A percentile compares a stretch with the other conserved stretches of the same genome.
Evolutionary conservation across 1,140 invertebrate species (phyloP).

Genomic region (Littorina saxatilis): DNA sequence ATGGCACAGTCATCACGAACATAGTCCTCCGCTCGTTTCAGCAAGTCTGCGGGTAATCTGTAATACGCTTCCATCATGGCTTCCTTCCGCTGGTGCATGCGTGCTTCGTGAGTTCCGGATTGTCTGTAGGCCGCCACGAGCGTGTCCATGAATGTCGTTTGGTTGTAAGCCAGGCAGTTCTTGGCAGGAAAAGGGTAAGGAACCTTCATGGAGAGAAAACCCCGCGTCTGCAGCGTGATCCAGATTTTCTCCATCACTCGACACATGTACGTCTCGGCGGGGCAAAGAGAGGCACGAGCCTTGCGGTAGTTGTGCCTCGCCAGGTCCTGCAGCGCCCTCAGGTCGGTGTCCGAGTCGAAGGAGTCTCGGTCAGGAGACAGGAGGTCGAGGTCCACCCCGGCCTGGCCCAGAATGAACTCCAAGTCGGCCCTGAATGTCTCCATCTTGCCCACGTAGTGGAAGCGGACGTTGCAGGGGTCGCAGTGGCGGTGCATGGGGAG

Average conservation of each 20-base stretch:
- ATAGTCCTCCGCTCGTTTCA: background rate
- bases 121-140: background rate
- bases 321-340: background rate
- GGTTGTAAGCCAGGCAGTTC: background rate
- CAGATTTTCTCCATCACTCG: background rate
- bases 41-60: background rate
- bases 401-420: conserved; percentile 23
- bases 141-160: background rate
- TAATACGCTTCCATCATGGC: conserved; percentile 34
- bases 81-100: conserved; percentile 24
- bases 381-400: background rate
- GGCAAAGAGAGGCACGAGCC: background rate
- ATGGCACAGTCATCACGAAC: conserved; percentile 15
- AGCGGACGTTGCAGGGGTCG: conserved; percentile 19
- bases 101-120: conserved; percentile 6
- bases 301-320: background rate
- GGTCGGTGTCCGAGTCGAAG: background rate
- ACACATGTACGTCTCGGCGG: background rate
- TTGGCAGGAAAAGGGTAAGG: background rate
- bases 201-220: conserved; percentile 1
- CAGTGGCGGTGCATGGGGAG: conserved; percentile 13
- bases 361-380: background rate
- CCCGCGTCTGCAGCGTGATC: conserved; percentile 23
- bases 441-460: conserved; percentile 36
- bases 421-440: conserved; percentile 33